phyloP scores from a whole-genome alignment of 1,140 invertebrate genomes.

The Vollenhovia emeryi region DNA sequence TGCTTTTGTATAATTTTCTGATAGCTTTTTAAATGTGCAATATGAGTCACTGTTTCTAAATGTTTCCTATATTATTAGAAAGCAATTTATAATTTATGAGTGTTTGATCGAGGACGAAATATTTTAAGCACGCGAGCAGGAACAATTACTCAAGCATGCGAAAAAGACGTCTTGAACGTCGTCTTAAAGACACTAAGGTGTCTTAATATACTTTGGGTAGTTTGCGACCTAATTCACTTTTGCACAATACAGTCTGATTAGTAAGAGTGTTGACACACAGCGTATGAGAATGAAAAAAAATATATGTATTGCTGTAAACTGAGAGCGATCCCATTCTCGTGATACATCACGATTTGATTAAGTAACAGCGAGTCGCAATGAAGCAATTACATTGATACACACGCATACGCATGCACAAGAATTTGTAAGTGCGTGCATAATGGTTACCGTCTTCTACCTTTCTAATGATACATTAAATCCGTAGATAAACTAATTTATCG shows the following conservation, averaged over 20 bases:
- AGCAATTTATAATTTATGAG: not conserved
- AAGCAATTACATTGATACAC: slow-evolving; percentile 13
- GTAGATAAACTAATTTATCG: slow-evolving; percentile 23
- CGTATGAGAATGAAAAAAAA: not conserved
- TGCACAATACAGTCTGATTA: not conserved
- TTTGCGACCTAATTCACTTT: slow-evolving; percentile 1
- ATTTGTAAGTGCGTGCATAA: not conserved
- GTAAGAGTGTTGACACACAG: not conserved
- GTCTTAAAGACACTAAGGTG: too few relatives aligned
- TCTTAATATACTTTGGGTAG: too few relatives aligned
- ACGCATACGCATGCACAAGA: not conserved
- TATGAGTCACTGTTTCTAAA: not conserved
- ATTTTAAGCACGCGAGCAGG: not conserved
- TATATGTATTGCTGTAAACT: not conserved
- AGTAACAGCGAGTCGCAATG: not conserved
- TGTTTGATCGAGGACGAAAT: not conserved
- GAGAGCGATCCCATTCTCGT: not conserved
- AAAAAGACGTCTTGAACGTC: too few relatives aligned
- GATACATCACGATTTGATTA: slow-evolving; percentile 11
- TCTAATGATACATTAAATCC: slow-evolving; percentile 24
- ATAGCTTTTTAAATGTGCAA: not conserved
- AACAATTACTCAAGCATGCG: too few relatives aligned
- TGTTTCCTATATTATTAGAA: not conserved
- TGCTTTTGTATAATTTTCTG: not conserved
- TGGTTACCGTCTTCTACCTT: not conserved